Percentiles rank a stretch among this genome's conserved stretches.
phyloP scores from a whole-genome alignment of 2,888 invertebrate species.

The Leptogaster cylindrica region DNA sequence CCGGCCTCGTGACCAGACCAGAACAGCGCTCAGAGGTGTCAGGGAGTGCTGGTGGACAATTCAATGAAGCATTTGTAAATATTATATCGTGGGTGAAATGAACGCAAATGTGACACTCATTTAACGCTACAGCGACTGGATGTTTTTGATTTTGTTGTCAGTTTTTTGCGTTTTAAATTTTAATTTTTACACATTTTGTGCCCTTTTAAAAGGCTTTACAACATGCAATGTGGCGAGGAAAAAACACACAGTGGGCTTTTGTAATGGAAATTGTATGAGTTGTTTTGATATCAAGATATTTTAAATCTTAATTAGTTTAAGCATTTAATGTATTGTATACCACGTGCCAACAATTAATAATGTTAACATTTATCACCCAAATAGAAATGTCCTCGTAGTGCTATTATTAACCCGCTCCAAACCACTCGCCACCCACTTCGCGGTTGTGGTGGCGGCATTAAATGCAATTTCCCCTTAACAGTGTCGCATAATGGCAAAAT shows the following conservation, averaged over 20 bases:
- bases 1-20: not conserved
- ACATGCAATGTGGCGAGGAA: not conserved
- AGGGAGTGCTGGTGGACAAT: not conserved
- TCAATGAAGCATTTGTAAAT: conserved; percentile 31
- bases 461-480: conserved; percentile 36
- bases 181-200: too few species aligned
- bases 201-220: conserved; percentile 6
- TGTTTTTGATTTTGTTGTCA: not conserved
- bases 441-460: conserved; percentile 14
- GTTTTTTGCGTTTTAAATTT: not conserved
- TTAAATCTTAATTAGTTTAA: too few species aligned
- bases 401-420: conserved; percentile 31
- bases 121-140: conserved; percentile 4
- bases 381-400: conserved; percentile 32
- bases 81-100: conserved; percentile 14
- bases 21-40: not conserved
- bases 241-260: too few species aligned
- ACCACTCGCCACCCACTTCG: conserved; percentile 31
- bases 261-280: too few species aligned
- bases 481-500: conserved; percentile 38
- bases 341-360: not conserved
- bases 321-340: too few species aligned
- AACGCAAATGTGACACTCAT: conserved; percentile 11
- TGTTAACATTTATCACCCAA: conserved; percentile 15
- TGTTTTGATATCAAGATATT: too few species aligned